Conservation (phyloP, 2,888 invertebrate genomes). For the Idaea biselata region DNA sequence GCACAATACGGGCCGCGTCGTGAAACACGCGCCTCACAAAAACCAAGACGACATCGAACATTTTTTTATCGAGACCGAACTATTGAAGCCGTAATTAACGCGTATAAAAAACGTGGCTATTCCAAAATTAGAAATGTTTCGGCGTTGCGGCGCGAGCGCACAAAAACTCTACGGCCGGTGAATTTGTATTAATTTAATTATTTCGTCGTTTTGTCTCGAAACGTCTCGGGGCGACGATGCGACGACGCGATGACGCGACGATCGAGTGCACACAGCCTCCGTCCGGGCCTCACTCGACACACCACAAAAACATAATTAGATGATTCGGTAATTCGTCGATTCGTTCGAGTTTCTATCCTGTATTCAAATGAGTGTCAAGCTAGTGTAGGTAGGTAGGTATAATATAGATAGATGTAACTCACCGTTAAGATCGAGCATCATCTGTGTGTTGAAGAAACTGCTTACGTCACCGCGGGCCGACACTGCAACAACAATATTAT, state of each 20-base stretch:
- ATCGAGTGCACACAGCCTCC: constrained; percentile 4
- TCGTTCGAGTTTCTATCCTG: constrained; percentile 28
- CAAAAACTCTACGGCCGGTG: constrained; percentile 49
- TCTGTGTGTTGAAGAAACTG: constrained; percentile 75
- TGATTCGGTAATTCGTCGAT: constrained; percentile 35
- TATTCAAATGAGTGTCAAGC: constrained; percentile 39
- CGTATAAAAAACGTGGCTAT: constrained; percentile 64
- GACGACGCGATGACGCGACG: background rate
- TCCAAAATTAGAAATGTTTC: constrained; percentile 73
- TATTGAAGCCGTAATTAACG: constrained; percentile 76
- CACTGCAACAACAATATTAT: constrained; percentile 64
- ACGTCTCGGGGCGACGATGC: constrained; percentile 17
- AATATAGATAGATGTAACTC: constrained; percentile 35
- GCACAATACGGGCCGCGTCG: constrained; percentile 31
- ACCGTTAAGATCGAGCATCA: constrained; percentile 78
- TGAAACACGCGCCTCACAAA: constrained; percentile 66
- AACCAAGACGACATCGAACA: constrained; percentile 35
- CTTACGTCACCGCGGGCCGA: constrained; percentile 75
- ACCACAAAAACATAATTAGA: constrained; percentile 50
- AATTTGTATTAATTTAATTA: constrained; percentile 72
- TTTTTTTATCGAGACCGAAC: constrained; percentile 40
- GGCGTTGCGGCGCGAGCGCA: constrained; percentile 50
- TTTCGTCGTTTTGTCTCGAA: constrained; percentile 55
- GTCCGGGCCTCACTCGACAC: constrained; percentile 17
- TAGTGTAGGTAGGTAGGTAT: constrained; percentile 18